These are phyloP conservation scores for Chloroceryle amazona DNA, from an alignment of 2,797 vertebrate genomes.

Conservation along the genomic window DNA sequence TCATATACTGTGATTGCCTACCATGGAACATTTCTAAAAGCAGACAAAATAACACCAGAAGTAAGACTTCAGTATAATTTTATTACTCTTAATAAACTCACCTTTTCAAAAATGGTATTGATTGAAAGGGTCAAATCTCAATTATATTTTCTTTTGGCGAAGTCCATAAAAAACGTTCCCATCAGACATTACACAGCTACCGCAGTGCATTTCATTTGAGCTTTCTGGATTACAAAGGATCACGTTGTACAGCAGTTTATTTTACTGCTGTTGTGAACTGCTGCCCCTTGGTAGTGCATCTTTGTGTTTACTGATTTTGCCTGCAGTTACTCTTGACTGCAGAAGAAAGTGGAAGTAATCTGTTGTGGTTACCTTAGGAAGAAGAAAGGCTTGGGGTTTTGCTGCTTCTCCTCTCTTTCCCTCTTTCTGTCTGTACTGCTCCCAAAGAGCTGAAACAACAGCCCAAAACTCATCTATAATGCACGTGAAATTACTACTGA, in stretches of 20 bases:
- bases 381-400: background rate
- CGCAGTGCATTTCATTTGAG: background rate
- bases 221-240: conserved; percentile 4
- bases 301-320: conserved; percentile 9
- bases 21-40: background rate
- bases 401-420: background rate
- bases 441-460: conserved; percentile 12
- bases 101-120: background rate
- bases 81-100: background rate
- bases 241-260: conserved; percentile 19
- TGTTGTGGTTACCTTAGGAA: conserved; percentile 5
- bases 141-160: background rate
- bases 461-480: background rate
- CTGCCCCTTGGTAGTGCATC: background rate
- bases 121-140: conserved; percentile 10
- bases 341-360: conserved; percentile 12
- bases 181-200: conserved; percentile 17
- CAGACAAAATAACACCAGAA: background rate
- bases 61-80: background rate
- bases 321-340: conserved; percentile 15
- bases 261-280: conserved; percentile 44
- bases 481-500: conserved; percentile 40
- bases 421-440: background rate
- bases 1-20: background rate
- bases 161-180: background rate